Evolutionary conservation across 2,888 invertebrate genomes (phyloP), one percentile per base, ranked within the genome.

Genomic region (Camptogramma bilineatum): DNA sequence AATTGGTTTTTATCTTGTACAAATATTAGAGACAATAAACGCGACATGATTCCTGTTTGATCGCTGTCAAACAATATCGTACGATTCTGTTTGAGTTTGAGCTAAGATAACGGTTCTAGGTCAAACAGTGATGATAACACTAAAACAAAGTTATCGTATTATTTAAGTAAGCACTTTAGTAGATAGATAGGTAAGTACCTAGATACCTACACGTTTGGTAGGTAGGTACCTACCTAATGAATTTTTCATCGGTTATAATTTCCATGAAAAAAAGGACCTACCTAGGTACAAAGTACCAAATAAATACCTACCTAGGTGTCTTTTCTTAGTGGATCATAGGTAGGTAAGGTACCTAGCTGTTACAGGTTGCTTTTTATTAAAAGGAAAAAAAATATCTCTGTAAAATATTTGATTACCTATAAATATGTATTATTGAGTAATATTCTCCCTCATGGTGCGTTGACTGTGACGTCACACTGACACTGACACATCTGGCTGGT

Each of bases 1-100:
- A 56, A 17, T 17, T 13, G 8, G 46, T 18, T n/a, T 4, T 39
- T 60, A 52, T 46, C 52, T 52, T 31, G 2, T 10, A 1, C 16
- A 48, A 54, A 48, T 54, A 60, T 48, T 47, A 4, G 24, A 4
- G 4, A 16, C 44, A 16, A 24, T 8, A 10, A 52, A 52, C 52
- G 3, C 55, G 55, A 44, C 61, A 44, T 34, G 55, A 55, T 56
- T 55, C 13, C 24, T 28, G 51, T 10, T 50, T 51, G 4, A 31
- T 47, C 17, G 21, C 17, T 13, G 47, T n/a, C 64, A 66, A 70
- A 64, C 59, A 71, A 64, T 64, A 74, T 75, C 73, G 75, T 72
- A 75, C 66, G 75, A 75, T 70, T 65, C 17, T 75, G 67, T 73
- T n/a, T 66, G 65, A 44, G 16, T 42, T 28, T n/a, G n/a, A n/a